phyloP scores from a whole-genome alignment of 37 sponge, comb jelly and placozoan species.

The Hexactinellida sp. region DNA sequence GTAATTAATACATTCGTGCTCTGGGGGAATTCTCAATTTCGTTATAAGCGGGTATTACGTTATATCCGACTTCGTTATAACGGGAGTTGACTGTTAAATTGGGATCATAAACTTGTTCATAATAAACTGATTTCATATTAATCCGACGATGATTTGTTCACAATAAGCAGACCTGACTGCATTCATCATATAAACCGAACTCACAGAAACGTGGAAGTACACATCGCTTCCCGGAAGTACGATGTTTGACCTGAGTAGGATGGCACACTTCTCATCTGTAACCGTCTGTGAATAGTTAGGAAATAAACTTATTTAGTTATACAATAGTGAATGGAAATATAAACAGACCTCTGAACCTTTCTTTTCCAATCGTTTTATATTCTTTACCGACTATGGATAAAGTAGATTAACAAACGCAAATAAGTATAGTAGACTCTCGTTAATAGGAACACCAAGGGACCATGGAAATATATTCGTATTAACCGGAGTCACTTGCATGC shows the following conservation, averaged over 20 bases:
- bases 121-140: too few species aligned
- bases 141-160: too few species aligned
- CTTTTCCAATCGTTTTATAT: slow-evolving; percentile 3
- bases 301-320: not conserved
- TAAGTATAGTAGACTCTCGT: too few species aligned
- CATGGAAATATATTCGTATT: too few species aligned
- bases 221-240: slow-evolving; percentile 50
- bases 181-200: not conserved
- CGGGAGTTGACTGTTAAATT: too few species aligned
- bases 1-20: too few species aligned
- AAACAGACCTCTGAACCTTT: not conserved
- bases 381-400: not conserved
- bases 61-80: too few species aligned
- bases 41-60: too few species aligned
- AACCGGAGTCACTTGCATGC: too few species aligned
- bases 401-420: not conserved
- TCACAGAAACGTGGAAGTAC: slow-evolving; percentile 35
- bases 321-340: not conserved
- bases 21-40: too few species aligned
- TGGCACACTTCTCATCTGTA: slow-evolving; percentile 81
- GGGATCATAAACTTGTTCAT: too few species aligned
- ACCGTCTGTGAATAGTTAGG: slow-evolving; percentile 39
- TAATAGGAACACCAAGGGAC: too few species aligned
- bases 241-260: slow-evolving; percentile 67
- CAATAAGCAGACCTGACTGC: not conserved